A percentile compares a stretch with the other conserved stretches of the same genome.
These are phyloP conservation scores for Hippolais icterina DNA, from an alignment of 2,113 vertebrate species.

Conservation along the genomic window DNA sequence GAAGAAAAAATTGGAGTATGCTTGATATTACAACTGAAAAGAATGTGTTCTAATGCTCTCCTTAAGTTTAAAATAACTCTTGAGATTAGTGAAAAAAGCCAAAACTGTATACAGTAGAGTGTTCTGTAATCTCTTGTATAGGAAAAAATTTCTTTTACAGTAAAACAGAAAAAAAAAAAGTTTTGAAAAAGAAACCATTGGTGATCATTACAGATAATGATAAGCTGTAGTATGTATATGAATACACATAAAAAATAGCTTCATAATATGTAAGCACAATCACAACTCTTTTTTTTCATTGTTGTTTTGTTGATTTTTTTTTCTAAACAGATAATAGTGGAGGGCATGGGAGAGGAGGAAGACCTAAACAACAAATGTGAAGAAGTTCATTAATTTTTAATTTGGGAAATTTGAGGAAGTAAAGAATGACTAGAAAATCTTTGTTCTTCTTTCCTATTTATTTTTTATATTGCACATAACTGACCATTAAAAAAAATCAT, in stretches of 20 bases:
- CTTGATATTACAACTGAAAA: not conserved
- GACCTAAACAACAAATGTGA: not conserved
- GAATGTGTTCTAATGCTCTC: not conserved
- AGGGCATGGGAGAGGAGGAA: accelerated
- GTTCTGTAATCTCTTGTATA: not conserved
- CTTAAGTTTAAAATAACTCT: not conserved
- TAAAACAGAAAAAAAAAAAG: not conserved
- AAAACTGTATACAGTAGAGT: not conserved
- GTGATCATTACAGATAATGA: not conserved
- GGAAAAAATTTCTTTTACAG: not conserved
- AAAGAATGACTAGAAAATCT: not conserved
- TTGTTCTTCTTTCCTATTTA: not conserved
- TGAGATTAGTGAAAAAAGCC: not conserved
- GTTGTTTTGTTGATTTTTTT: not conserved
- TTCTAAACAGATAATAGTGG: not conserved
- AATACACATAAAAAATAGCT: not conserved
- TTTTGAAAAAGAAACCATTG: not conserved
- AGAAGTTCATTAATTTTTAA: not conserved
- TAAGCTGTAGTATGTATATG: not conserved
- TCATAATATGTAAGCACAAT: not conserved
- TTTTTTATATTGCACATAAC: not conserved
- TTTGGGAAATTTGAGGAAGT: not conserved
- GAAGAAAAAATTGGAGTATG: not conserved
- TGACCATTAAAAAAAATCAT: not conserved
- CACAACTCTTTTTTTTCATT: not conserved